Base-by-base conservation (phyloP, 2,113 vertebrate genomes). In the Oryzias curvinotus region DNA sequence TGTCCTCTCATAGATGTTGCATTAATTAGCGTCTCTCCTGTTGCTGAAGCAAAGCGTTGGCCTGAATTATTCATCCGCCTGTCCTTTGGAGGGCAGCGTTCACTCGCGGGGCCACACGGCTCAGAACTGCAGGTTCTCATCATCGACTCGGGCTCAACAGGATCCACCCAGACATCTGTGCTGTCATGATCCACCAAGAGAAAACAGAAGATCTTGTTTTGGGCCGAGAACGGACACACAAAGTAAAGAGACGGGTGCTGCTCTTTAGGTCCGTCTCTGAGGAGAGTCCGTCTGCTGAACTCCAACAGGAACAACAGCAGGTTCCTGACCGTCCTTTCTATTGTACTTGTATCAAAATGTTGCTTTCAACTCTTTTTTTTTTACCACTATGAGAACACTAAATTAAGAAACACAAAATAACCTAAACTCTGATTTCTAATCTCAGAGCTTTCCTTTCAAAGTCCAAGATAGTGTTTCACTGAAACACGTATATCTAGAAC, bases 1-100 rank as follows among this genome's bases (percentile, higher is more conserved):
- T 18, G 65, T 62, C 64, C 80, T 69, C 62, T 77, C 42, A 15
- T 73, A 67, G 73, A 81, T 68, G 72, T 61, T 62, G 63, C 67
- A 83, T 85, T 61, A 82, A 88, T 85, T 45, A 85, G 80, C 89
- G 82, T 64, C 68, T 85, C 82, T 83, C 80, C 83, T 85, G 78
- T 80, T 41, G 75, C 77, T 81, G 77, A 85, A 75, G 78, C 84
- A 84, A 83, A 88, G 87, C 78, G 85, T 77, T 52, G 52, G 75
- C 78, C 64, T 88, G 80, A 86, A 89, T 86, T 80, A 88, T 90
- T 86, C 82, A 85, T 85, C 70, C 44, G 52, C 66, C 62, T 81
- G 86, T 82, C 84, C 82, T 80, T 86, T 72, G 67, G 80, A 83
- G 80, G 78, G 62, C 73, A 2, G 68, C 8, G 18, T 60, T 67